Conservation (phyloP, 2,888 invertebrate species). For the Xanthorhoe spadicearia region DNA sequence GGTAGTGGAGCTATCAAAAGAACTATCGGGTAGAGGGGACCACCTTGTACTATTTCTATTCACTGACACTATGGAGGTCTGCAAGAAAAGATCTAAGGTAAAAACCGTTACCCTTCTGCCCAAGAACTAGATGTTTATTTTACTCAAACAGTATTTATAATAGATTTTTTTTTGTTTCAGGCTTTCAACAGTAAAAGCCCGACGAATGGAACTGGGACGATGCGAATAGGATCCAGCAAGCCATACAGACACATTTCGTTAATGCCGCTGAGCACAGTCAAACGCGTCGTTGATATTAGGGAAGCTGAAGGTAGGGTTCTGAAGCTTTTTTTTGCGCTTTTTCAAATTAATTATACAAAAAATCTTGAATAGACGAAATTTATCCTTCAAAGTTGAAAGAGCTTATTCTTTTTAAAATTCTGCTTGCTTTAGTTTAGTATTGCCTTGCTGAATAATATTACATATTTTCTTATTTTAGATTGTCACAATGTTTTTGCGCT, state of each 20-base stretch:
- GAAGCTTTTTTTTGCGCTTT: too few species aligned
- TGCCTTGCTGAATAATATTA: background rate
- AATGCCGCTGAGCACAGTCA: slow-evolving; percentile 94
- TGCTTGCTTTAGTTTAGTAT: background rate
- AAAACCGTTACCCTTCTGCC: background rate
- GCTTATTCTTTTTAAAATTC: background rate
- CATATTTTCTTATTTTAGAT: slow-evolving; percentile 75
- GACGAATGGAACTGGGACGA: slow-evolving; percentile 85
- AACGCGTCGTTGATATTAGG: slow-evolving; percentile 95
- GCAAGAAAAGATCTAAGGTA: slow-evolving; percentile 92
- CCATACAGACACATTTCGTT: slow-evolving; percentile 96
- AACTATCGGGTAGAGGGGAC: slow-evolving; percentile 93
- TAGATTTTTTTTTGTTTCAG: slow-evolving; percentile 52
- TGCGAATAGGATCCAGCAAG: slow-evolving; percentile 88
- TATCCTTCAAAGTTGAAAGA: too few species aligned
- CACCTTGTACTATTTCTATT: slow-evolving; percentile 96
- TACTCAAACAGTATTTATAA: background rate
- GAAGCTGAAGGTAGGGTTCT: slow-evolving; percentile 89
- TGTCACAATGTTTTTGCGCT: slow-evolving; percentile 96
- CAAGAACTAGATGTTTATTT: background rate
- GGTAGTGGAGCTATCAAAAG: slow-evolving; percentile 93
- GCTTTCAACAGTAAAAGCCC: slow-evolving; percentile 83
- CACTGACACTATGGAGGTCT: slow-evolving; percentile 97
- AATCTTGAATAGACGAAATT: too few species aligned
- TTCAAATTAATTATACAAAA: too few species aligned